Percentiles rank a stretch among this genome's conserved stretches.
These are phyloP conservation scores for Ischnura elegans DNA, from an alignment of 2,888 invertebrate species.

Conservation along the genomic window DNA sequence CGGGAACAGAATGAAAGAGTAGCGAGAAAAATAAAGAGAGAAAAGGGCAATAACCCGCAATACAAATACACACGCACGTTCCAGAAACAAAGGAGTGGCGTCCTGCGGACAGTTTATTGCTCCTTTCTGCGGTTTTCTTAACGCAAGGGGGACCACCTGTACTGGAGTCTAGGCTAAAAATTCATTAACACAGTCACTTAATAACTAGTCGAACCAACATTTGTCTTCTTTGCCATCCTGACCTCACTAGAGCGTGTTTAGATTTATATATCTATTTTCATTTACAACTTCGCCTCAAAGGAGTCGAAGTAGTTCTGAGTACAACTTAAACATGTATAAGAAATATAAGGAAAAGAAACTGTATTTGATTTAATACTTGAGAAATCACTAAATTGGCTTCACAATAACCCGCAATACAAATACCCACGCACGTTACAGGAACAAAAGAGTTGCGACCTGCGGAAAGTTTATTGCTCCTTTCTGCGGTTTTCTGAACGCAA, in stretches of 20 bases:
- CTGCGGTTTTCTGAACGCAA: not conserved
- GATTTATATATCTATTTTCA: no score
- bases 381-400: no score
- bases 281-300: no score
- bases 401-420: slow-evolving; percentile 5
- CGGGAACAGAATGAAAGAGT: not conserved
- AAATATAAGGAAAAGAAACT: no score
- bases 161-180: not conserved
- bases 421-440: not conserved
- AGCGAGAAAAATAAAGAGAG: not conserved
- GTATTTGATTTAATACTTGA: no score
- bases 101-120: not conserved
- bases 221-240: not conserved
- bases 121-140: not conserved
- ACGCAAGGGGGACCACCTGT: not conserved
- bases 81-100: not conserved
- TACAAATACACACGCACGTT: not conserved
- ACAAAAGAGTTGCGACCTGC: not conserved
- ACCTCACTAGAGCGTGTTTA: no score
- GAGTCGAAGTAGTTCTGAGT: no score
- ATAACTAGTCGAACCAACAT: not conserved
- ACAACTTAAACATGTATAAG: no score
- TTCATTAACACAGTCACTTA: not conserved
- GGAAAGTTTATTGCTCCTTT: not conserved
- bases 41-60: not conserved